These are phyloP conservation scores for Diadegma fenestrale DNA, from an alignment of 2,888 invertebrate species.

Conservation along the genomic window DNA sequence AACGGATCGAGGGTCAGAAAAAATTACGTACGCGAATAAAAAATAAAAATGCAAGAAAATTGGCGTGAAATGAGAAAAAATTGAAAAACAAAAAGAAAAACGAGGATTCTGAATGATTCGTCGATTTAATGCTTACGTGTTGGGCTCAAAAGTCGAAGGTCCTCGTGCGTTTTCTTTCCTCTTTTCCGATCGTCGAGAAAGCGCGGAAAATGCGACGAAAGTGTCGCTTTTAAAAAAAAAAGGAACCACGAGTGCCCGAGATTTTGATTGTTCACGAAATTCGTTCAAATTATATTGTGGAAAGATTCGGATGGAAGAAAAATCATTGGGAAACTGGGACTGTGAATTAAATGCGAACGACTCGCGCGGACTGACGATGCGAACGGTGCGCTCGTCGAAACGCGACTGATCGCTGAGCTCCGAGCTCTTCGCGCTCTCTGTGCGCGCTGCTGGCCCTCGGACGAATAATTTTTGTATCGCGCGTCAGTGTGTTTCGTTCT, in stretches of 20 bases:
- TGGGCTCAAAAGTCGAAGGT: not conserved
- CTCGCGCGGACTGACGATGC: constrained; percentile 53
- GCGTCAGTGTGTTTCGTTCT: constrained; percentile 36
- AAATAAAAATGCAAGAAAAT: not conserved
- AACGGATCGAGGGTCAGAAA: not conserved
- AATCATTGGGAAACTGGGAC: not conserved
- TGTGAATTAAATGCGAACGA: not conserved
- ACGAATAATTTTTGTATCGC: constrained; percentile 17
- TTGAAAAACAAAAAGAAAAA: not conserved
- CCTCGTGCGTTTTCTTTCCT: not conserved
- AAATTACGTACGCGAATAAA: not conserved
- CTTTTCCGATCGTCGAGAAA: not conserved
- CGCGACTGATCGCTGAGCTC: constrained; percentile 79
- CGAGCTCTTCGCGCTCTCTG: constrained; percentile 68
- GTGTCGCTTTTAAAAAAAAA: not conserved
- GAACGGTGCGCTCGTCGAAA: constrained; percentile 78
- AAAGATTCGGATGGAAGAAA: not conserved
- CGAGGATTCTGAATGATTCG: not conserved
- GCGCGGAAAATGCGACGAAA: not conserved
- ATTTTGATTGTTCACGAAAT: not conserved
- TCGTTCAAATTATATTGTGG: not conserved
- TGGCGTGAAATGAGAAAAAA: not conserved
- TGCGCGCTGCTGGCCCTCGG: constrained; percentile 71
- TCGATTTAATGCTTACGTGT: not conserved
- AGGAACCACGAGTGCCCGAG: not conserved